Evolutionary conservation across 1,140 invertebrate species (phyloP).

Genomic region (Atta texana): DNA sequence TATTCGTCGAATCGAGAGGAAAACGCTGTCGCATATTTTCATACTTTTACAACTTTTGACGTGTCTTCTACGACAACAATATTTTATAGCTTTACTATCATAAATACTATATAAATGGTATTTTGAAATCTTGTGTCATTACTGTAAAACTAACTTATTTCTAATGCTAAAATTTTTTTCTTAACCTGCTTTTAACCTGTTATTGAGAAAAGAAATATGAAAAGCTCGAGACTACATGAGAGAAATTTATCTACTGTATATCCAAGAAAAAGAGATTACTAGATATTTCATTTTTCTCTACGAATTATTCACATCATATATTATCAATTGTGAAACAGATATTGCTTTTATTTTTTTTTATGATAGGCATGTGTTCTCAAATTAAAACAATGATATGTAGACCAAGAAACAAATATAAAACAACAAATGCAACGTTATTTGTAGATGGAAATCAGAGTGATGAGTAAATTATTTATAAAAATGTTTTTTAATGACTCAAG

Average conservation of each 20-base stretch:
- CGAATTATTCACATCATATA: not conserved
- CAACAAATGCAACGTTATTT: too few relatives aligned
- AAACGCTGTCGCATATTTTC: conserved; percentile 1
- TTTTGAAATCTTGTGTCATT: not conserved
- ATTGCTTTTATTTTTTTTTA: not conserved
- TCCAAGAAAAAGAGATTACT: not conserved
- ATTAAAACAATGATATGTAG: not conserved
- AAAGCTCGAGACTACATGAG: not conserved
- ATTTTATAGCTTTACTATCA: conserved; percentile 17
- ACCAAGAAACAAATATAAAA: too few relatives aligned
- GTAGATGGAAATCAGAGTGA: too few relatives aligned
- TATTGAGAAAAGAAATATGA: not conserved
- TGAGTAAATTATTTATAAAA: too few relatives aligned
- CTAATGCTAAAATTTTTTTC: not conserved
- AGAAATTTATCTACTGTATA: not conserved
- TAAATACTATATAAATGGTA: not conserved
- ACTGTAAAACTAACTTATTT: not conserved
- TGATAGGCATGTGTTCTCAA: not conserved
- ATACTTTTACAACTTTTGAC: conserved; percentile 3
- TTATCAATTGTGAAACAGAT: conserved; percentile 12
- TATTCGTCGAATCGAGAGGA: conserved; percentile 23
- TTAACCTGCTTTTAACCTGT: not conserved
- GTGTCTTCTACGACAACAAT: not conserved
- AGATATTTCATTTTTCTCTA: conserved; percentile 7
- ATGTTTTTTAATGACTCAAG: too few relatives aligned